Evolutionary conservation across 37 sponge, comb jelly and placozoan genomes (phyloP), one percentile per base, ranked within the genome.

Genomic region (Beroe forskalii): DNA sequence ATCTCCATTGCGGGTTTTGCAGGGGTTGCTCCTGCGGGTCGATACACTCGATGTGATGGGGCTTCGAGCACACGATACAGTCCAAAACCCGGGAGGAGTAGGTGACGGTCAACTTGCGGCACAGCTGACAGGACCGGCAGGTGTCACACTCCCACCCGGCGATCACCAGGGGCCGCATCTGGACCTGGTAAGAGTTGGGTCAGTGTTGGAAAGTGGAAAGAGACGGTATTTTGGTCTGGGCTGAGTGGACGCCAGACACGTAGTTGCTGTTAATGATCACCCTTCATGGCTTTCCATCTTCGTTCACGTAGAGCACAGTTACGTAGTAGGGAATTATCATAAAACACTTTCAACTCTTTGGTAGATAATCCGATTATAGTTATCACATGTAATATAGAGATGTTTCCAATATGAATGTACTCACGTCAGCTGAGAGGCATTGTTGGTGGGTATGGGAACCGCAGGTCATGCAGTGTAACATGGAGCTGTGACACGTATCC

Each of bases 381-480:
- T n/a, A n/a, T n/a, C n/a, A n/a, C n/a, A n/a, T n/a, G n/a, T n/a
- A n/a, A n/a, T n/a, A n/a, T n/a, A n/a, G n/a, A n/a, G n/a, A n/a
- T n/a, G n/a, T n/a, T n/a, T n/a, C n/a, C n/a, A n/a, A n/a, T n/a
- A n/a, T n/a, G n/a, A n/a, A n/a, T n/a, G n/a, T n/a, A 80, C 86
- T 38, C 42, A 80, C 86, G 42, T 80, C 86, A 30, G 86, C 40
- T 22, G 86, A 80, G 8, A 80, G 48, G 31, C 86, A 80, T 48
- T 80, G 86, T 48, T 80, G n/a, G 31, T 80, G 86, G 55, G 86
- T 80, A 24, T 80, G 86, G n/a, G 86, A 80, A 14, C 86, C 86
- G 30, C 86, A 80, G 1, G 86, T 28, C 55, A 80, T 41, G 22
- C 86, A 80, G 22, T 80, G 86, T 4, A 80, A 43, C 86, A 80